Conservation (phyloP, 2,113 vertebrate genomes). For the Amphiprion percula region DNA sequence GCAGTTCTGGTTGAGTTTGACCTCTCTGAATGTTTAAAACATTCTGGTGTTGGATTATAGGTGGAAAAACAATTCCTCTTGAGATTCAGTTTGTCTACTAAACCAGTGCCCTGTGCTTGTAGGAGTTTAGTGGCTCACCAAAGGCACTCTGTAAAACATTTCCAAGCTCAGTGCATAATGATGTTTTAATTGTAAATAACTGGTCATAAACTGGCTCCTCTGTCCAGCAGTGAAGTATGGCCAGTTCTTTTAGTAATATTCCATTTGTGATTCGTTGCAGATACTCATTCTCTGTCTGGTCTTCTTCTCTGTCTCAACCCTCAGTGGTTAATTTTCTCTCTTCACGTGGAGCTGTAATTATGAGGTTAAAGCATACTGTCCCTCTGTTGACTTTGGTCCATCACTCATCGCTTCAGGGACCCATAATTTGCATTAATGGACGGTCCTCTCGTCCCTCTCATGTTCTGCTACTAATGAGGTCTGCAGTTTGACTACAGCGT, state of each 20-base stretch:
- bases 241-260: background rate
- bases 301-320: background rate
- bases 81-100: background rate
- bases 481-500: background rate
- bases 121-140: background rate
- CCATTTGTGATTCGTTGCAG: background rate
- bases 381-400: slow-evolving; percentile 18
- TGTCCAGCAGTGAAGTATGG: background rate
- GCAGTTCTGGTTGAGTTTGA: slow-evolving; percentile 77
- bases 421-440: slow-evolving; percentile 31
- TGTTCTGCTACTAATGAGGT: slow-evolving; percentile 9
- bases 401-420: background rate
- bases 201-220: background rate
- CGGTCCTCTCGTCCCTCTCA: slow-evolving; percentile 5
- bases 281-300: background rate
- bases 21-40: slow-evolving; percentile 51
- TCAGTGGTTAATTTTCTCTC: slow-evolving; percentile 13
- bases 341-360: slow-evolving; percentile 17
- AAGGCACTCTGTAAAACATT: background rate
- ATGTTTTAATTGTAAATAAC: background rate
- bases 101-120: background rate
- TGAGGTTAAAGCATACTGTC: slow-evolving; percentile 3
- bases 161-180: too few relatives aligned
- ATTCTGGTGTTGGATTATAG: background rate
- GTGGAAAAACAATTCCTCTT: too few relatives aligned